Base-by-base conservation (phyloP, 2,113 vertebrate species). In the Sporophila hypoxantha region DNA sequence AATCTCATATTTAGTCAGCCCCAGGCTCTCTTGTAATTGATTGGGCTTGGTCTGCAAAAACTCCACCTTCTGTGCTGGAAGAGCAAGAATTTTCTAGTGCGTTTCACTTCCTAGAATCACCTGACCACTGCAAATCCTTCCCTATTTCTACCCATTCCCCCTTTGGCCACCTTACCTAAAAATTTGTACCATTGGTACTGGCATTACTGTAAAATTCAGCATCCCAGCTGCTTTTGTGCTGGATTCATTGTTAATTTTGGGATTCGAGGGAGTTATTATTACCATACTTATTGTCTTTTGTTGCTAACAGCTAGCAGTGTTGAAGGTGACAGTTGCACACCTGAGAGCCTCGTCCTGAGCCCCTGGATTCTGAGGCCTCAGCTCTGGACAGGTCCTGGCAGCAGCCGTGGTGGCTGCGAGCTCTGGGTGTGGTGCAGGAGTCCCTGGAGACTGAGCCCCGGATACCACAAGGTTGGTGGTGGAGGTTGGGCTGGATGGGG, bases 61-160 rank as follows among this genome's bases (percentile, higher is more conserved):
- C 23, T 11, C 32, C 7, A 10, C 16, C 14, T 65, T 44, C 56
- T 80, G 34, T 56, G 46, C 41, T n/a, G 57, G 19, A 49, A 44
- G 50, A 65, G 17, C 47, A 42, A n/a, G 15, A 55, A 18, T 42
- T 68, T 67, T 71, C 47, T 46, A 0, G 0, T 14, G 3, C 0
- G 26, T 15, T 15, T 7, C 13, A 4, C 41, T 59, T 74, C 18
- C 11, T 17, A 1, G 23, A 57, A 23, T 29, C 14, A 2, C 39
- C 50, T 62, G 12, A 11, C 21, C 22, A 2, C 41, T 3, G 1
- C 27, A 74, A 84, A 62, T 37, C 44, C 41, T 44, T 32, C 53
- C 71, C 34, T 1, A 0, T 32, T 50, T 49, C 46, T 29, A 20
- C 23, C n/a, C 17, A 3, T 69, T 9, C 18, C 26, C 17, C 12